A percentile compares a stretch with the other conserved stretches of the same genome.
phyloP scores from a whole-genome alignment of 2,888 invertebrate genomes.

The Drosophila ezoana region DNA sequence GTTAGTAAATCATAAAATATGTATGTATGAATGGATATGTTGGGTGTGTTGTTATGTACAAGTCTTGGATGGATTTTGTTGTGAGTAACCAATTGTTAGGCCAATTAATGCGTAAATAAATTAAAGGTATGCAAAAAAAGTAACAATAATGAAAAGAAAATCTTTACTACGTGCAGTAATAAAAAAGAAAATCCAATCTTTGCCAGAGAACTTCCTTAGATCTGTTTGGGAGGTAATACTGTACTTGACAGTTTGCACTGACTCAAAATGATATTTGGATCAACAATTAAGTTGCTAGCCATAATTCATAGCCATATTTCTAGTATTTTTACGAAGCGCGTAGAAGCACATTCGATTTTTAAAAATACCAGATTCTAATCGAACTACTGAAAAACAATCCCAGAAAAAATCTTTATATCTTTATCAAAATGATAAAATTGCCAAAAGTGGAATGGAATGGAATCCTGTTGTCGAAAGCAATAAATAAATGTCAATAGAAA shows the following conservation, averaged over 20 bases:
- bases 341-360: not conserved
- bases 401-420: too few species aligned
- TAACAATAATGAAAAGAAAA: slow-evolving; percentile 1
- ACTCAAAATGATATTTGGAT: not conserved
- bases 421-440: not conserved
- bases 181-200: not conserved
- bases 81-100: slow-evolving; percentile 38
- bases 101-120: slow-evolving; percentile 37
- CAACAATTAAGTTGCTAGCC: not conserved
- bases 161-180: slow-evolving; percentile 16
- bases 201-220: not conserved
- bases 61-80: slow-evolving; percentile 1
- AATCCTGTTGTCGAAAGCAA: not conserved
- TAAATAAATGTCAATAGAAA: not conserved
- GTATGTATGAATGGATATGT: slow-evolving; percentile 14
- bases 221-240: not conserved
- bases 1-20: slow-evolving; percentile 68
- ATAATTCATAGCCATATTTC: too few species aligned
- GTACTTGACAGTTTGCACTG: not conserved
- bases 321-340: too few species aligned
- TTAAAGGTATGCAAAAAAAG: slow-evolving; percentile 3
- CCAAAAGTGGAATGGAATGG: not conserved
- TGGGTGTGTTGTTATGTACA: slow-evolving; percentile 19
- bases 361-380: not conserved
- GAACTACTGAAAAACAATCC: not conserved